Evolutionary conservation across 1,140 invertebrate species (phyloP), one percentile per base, ranked within the genome.

Genomic region (Parapsyche elsis): DNA sequence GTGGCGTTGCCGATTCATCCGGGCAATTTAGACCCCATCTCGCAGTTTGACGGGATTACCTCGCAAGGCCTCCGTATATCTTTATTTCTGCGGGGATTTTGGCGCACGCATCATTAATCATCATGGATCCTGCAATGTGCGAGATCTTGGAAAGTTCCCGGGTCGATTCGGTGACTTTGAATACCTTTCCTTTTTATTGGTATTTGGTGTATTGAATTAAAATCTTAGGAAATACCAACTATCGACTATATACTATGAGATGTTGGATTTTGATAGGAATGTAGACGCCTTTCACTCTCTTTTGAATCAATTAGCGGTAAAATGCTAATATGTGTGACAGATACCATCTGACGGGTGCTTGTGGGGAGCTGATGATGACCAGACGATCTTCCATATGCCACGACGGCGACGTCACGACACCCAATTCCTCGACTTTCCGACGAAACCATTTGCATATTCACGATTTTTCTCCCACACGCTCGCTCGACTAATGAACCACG

Each of bases 221-320:
- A 38, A n/a, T n/a, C n/a, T n/a, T n/a, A n/a, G n/a, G n/a, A n/a
- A n/a, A n/a, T n/a, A n/a, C n/a, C n/a, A n/a, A n/a, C n/a, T n/a
- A n/a, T 38, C 7, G 30, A 38, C 30, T 38, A 38, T 38, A n/a
- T n/a, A n/a, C n/a, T n/a, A n/a, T n/a, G n/a, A 1, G 30, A 38
- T 38, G 30, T 38, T 38, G 30, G 30, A 38, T 38, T 38, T 38
- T 38, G 30, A 38, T 38, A 38, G 1, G 30, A 38, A 7, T 38
- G 30, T 38, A 38, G 30, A 38, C 30, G 30, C 30, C 30, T 38
- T 38, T 38, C 30, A 7, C 30, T 38, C 30, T 38, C 30, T 38
- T 38, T 38, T 46, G 12, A 74, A 80, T 82, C 81, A 82, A 82
- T 82, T 82, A 82, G 77, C 73, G 49, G 78, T 76, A 82, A 82